phyloP scores from a whole-genome alignment of 2,888 invertebrate species.

The Nephrotoma appendiculata region DNA sequence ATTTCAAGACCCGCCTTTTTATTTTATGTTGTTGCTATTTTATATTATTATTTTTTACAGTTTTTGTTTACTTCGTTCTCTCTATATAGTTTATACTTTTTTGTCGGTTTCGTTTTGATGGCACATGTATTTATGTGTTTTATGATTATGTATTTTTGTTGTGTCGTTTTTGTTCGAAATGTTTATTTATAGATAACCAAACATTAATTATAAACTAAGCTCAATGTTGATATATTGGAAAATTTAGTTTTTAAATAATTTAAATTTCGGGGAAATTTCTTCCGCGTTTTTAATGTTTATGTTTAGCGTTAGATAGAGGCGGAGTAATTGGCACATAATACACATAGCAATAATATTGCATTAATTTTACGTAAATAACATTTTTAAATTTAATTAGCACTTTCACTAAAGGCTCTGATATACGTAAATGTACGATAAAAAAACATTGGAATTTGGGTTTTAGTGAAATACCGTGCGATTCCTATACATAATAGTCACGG shows the following conservation, averaged over 20 bases:
- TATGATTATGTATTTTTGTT: not conserved
- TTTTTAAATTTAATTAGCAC: no score
- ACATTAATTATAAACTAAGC: not conserved
- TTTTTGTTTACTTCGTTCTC: not conserved
- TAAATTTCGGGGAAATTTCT: not conserved
- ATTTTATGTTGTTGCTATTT: not conserved
- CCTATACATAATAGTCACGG: no score
- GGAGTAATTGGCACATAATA: not conserved
- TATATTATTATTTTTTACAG: constrained; percentile 2
- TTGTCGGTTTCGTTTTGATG: not conserved
- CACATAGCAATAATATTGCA: no score
- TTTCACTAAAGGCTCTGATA: no score
- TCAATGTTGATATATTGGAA: not conserved
- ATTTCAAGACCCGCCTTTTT: constrained; percentile 8
- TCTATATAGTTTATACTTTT: not conserved
- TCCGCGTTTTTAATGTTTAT: not conserved
- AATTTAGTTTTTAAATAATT: not conserved
- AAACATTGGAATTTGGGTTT: no score
- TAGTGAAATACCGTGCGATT: no score
- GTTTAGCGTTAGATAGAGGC: not conserved
- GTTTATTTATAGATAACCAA: not conserved
- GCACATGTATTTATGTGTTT: not conserved
- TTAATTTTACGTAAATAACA: no score
- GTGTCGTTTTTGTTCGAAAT: not conserved
- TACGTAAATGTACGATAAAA: no score